Percentiles rank a stretch among this genome's conserved stretches.
phyloP scores from a whole-genome alignment of 2,113 vertebrate species.

The Meleagris gallopavo region DNA sequence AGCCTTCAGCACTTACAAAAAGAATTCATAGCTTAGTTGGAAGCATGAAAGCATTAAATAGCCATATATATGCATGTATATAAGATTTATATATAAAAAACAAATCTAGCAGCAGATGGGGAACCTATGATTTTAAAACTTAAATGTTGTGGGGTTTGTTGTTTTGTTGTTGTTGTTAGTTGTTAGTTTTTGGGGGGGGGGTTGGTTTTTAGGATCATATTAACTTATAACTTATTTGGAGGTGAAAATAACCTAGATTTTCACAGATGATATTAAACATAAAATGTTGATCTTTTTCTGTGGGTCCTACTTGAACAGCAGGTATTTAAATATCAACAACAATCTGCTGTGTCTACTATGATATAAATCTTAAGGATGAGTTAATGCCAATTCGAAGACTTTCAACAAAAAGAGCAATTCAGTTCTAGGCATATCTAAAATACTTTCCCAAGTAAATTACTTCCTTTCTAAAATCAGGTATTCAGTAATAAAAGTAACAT shows the following conservation, averaged over 20 bases:
- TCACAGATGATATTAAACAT: neutral
- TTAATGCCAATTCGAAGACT: neutral
- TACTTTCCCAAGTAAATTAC: neutral
- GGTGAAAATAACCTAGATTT: slow-evolving; percentile 4
- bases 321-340: neutral
- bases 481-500: neutral
- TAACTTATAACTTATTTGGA: slow-evolving; percentile 17
- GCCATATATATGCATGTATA: neutral
- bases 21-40: neutral
- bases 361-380: neutral
- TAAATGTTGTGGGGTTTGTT: neutral
- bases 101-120: neutral
- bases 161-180: too few species aligned
- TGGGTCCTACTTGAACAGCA: neutral
- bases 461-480: neutral
- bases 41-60: neutral
- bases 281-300: neutral
- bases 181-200: neutral
- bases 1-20: neutral
- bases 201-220: neutral
- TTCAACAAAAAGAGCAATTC: neutral
- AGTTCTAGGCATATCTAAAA: neutral
- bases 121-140: neutral
- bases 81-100: neutral
- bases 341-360: neutral